Percentiles rank a stretch among this genome's conserved stretches.
Evolutionary conservation across 2,113 vertebrate species (phyloP).

Genomic region (Coryphaenoides rupestris): DNA sequence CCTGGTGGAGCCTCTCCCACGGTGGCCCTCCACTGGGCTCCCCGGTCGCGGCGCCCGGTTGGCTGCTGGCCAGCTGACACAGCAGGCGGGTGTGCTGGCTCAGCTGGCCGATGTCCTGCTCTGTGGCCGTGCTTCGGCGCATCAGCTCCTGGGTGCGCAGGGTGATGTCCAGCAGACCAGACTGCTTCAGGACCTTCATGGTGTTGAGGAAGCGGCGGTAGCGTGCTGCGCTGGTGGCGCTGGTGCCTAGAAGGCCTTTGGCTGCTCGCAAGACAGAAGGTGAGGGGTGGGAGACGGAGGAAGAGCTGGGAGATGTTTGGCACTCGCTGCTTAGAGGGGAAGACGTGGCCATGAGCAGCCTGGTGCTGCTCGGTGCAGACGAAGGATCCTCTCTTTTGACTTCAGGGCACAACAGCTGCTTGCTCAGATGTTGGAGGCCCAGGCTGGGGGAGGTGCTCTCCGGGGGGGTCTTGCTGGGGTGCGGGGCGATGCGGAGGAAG

Average conservation of each 20-base stretch:
- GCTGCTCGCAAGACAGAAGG: conserved; percentile 20
- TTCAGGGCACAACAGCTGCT: conserved; percentile 54
- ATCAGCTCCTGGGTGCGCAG: conserved; percentile 69
- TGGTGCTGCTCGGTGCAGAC: conserved; percentile 14
- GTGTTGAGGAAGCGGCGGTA: conserved; percentile 70
- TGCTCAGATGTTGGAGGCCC: conserved; percentile 53
- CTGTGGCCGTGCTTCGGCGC: conserved; percentile 54
- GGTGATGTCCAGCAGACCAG: conserved; percentile 69
- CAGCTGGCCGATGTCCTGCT: conserved; percentile 62
- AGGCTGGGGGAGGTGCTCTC: conserved; percentile 32
- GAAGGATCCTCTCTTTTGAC: conserved; percentile 28
- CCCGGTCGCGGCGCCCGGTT: conserved; percentile 7
- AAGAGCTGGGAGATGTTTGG: conserved; percentile 15
- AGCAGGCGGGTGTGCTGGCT: conserved; percentile 65
- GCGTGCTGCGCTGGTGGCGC: conserved; percentile 15
- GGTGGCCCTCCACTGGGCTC: neutral
- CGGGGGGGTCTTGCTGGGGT: conserved; percentile 57
- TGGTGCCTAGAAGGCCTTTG: conserved; percentile 18
- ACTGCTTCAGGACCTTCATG: conserved; percentile 63
- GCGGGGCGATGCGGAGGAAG: conserved; percentile 67
- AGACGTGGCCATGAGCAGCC: conserved; percentile 18
- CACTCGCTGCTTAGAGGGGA: conserved; percentile 30
- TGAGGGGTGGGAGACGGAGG: neutral
- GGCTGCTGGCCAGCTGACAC: conserved; percentile 46
- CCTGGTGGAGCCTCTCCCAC: conserved; percentile 48